Conservation (phyloP, 2,797 vertebrate genomes). For the Anabas testudineus region DNA sequence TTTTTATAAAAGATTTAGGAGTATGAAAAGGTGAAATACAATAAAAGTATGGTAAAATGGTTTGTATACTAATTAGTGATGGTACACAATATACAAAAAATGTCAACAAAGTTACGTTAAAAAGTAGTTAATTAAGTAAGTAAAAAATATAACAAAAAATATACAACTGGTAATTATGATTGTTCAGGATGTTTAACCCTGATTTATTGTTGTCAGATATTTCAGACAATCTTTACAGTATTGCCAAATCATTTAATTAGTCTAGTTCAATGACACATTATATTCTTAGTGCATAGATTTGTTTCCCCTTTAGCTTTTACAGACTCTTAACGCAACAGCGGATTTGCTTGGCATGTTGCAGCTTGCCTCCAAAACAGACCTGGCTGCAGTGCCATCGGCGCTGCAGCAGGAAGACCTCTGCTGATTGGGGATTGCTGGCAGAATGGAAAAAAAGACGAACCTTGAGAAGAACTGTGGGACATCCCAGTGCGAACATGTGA, state of each 20-base stretch:
- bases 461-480: not conserved
- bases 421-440: conserved; percentile 13
- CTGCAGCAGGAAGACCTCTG: conserved; percentile 23
- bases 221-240: not conserved
- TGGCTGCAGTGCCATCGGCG: not conserved
- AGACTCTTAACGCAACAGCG: conserved; percentile 38
- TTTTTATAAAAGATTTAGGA: too few species aligned
- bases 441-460: not conserved
- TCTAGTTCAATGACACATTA: not conserved
- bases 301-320: not conserved
- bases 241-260: conserved; percentile 12
- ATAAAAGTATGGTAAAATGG: too few species aligned
- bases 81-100: too few species aligned
- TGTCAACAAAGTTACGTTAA: too few species aligned
- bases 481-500: not conserved
- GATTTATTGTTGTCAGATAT: not conserved
- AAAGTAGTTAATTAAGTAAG: too few species aligned
- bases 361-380: conserved; percentile 27
- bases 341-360: conserved; percentile 4
- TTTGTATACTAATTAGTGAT: too few species aligned
- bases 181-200: too few species aligned
- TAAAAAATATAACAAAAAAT: too few species aligned
- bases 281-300: not conserved
- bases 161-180: too few species aligned
- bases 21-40: too few species aligned